phyloP scores from a whole-genome alignment of 2,113 vertebrate genomes.

The Ptilonorhynchus violaceus region DNA sequence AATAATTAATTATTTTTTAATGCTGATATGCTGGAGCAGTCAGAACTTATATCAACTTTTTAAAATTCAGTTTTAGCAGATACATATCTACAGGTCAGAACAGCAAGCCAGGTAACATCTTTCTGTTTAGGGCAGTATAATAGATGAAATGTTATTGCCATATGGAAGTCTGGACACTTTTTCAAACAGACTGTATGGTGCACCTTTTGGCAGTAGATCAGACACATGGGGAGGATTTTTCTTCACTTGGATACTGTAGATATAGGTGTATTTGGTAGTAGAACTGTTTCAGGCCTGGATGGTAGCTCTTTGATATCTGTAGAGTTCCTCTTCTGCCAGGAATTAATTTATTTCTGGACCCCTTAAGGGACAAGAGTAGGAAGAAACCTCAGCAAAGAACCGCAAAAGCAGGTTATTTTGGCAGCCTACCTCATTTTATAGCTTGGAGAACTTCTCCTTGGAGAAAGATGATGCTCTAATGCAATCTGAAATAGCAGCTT shows the following conservation, averaged over 20 bases:
- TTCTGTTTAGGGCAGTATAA: not conserved
- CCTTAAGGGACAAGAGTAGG: not conserved
- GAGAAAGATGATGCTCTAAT: not conserved
- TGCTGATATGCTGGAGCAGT: not conserved
- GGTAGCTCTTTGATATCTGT: not conserved
- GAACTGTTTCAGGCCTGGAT: not conserved
- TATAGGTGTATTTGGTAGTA: not conserved
- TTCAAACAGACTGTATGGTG: not conserved
- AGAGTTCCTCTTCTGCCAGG: not conserved
- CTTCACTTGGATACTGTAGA: not conserved
- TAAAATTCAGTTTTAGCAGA: not conserved
- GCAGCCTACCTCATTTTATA: not conserved
- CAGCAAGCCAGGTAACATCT: not conserved
- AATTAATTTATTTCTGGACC: not conserved
- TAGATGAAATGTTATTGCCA: not conserved
- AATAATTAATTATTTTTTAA: not conserved
- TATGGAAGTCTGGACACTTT: not conserved
- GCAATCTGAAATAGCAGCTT: not conserved
- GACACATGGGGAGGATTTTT: not conserved
- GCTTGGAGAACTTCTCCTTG: not conserved
- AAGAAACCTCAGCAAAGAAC: not conserved
- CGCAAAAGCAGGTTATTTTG: not conserved
- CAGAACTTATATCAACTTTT: not conserved
- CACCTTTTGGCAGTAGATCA: not conserved
- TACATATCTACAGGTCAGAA: not conserved